phyloP scores from a whole-genome alignment of 2,797 vertebrate species.

The Neostethus bicornis region DNA sequence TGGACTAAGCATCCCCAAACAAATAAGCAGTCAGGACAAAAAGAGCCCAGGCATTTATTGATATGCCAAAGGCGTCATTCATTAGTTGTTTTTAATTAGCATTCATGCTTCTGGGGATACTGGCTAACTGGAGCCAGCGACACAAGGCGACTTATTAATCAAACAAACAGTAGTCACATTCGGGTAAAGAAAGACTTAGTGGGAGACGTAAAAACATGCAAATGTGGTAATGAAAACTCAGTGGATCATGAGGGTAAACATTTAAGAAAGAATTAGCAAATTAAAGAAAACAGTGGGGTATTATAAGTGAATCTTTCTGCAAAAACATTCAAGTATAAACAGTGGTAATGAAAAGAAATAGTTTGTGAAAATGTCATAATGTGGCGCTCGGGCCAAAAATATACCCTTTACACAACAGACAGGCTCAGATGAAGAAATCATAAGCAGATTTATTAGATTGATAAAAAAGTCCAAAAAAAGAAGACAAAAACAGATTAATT shows the following conservation, averaged over 20 bases:
- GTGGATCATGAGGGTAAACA: neutral
- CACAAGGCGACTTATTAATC: conserved; percentile 29
- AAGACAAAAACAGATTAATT: too few species aligned
- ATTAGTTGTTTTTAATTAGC: conserved; percentile 68
- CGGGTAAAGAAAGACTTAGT: conserved; percentile 7
- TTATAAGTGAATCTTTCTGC: neutral
- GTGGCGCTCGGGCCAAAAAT: too few species aligned
- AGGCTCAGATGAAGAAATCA: too few species aligned
- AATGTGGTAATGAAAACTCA: conserved; percentile 18
- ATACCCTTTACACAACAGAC: too few species aligned
- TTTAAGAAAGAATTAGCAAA: conserved; percentile 3
- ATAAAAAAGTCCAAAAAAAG: too few species aligned
- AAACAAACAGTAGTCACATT: conserved; percentile 29
- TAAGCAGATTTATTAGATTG: too few species aligned
- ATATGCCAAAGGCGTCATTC: conserved; percentile 64
- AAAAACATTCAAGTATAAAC: too few species aligned
- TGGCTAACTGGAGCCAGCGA: conserved; percentile 40
- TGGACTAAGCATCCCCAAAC: neutral
- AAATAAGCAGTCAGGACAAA: conserved; percentile 18
- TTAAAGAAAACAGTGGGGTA: neutral
- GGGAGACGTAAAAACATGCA: neutral
- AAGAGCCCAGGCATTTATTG: conserved; percentile 39
- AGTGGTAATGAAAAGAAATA: too few species aligned
- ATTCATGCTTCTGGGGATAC: conserved; percentile 39
- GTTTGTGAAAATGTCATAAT: too few species aligned